Evolutionary conservation across 1,140 invertebrate genomes (phyloP).

Genomic region (Cheumatopsyche charites): DNA sequence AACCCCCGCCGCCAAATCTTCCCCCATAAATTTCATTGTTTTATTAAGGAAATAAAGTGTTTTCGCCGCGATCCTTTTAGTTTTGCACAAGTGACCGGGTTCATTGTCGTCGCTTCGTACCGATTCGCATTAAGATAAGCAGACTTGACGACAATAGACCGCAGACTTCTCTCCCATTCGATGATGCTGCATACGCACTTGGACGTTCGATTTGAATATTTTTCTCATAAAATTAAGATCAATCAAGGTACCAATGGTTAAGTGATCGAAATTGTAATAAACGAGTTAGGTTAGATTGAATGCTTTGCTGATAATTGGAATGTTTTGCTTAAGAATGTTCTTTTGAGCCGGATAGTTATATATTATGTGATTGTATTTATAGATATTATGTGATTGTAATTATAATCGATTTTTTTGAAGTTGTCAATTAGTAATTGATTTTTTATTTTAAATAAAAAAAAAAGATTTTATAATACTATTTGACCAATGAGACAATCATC

Average conservation of each 20-base stretch:
- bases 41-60: constrained; percentile 27
- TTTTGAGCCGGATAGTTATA: too few species aligned
- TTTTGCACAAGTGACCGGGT: constrained; percentile 21
- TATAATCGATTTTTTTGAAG: background rate
- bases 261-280: too few species aligned
- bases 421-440: background rate
- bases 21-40: constrained; percentile 20
- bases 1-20: background rate
- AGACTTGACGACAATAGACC: constrained; percentile 1
- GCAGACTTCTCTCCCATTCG: too few species aligned
- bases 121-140: constrained; percentile 17
- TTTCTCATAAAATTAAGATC: too few species aligned
- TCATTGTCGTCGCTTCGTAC: constrained; percentile 6
- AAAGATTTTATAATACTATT: background rate
- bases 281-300: too few species aligned
- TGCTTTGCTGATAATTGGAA: too few species aligned
- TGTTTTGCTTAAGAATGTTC: too few species aligned
- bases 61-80: constrained; percentile 21
- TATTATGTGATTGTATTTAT: too few species aligned
- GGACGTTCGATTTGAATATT: too few species aligned
- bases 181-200: too few species aligned
- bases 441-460: background rate
- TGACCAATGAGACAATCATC: background rate
- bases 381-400: too few species aligned
- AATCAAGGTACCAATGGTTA: too few species aligned